A percentile compares a stretch with the other conserved stretches of the same genome.
These are phyloP conservation scores for Charina bottae DNA, from an alignment of 2,113 vertebrate genomes.

Conservation along the genomic window DNA sequence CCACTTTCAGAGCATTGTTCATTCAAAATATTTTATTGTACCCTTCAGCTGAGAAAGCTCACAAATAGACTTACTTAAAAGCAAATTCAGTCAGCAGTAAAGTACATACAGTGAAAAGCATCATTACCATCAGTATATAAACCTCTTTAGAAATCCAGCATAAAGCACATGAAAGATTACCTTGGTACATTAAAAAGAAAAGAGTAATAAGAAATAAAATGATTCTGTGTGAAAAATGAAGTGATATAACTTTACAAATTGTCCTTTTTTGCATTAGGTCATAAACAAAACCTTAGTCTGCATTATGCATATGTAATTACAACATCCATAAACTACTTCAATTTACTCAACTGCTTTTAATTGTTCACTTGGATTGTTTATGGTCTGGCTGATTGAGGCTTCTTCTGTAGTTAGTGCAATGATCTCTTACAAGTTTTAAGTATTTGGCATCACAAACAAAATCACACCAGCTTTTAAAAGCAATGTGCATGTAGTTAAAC, in stretches of 20 bases:
- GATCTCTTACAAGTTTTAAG: constrained; percentile 8
- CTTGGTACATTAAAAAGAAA: neutral
- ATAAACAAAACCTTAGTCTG: neutral
- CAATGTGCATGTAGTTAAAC: neutral
- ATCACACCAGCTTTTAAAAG: neutral
- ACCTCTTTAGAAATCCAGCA: neutral
- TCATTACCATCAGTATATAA: neutral
- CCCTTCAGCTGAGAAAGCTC: neutral
- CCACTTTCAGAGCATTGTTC: neutral
- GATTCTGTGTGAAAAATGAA: neutral
- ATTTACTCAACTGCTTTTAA: neutral
- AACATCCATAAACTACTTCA: neutral
- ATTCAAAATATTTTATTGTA: neutral
- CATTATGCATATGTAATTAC: constrained; percentile 8
- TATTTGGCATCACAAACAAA: neutral
- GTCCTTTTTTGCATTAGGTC: neutral
- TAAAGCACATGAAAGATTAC: neutral
- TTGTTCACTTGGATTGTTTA: constrained; percentile 19
- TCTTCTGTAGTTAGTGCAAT: neutral
- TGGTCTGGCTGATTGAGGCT: neutral
- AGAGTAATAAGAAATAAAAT: neutral
- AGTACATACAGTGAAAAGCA: neutral
- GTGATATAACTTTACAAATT: neutral
- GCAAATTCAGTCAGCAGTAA: neutral
- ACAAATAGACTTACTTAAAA: neutral